Evolutionary conservation across 2,113 vertebrate genomes (phyloP), one percentile per base, ranked within the genome.

Genomic region (Lynx canadensis): DNA sequence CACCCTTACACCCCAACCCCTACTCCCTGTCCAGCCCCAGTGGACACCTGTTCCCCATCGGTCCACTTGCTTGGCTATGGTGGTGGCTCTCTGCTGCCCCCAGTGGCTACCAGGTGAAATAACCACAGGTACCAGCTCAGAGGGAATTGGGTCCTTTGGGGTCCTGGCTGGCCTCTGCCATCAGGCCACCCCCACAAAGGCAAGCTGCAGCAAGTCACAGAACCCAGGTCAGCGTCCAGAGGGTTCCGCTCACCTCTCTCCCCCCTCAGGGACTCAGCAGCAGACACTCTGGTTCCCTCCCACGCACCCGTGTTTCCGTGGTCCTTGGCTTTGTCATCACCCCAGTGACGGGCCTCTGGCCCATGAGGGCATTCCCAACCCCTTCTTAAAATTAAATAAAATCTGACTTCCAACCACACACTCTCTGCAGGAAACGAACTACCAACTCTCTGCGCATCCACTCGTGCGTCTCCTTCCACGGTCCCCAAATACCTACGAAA

Each of bases 41-140:
- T 9, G n/a, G 50, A 27, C 25, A 57, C 69, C 31, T 1, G 41
- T 4, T 16, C 23, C 4, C 63, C 25, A 36, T 1, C 16, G n/a
- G 86, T 18, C 14, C 1, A 3, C 73, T 66, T 57, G 41, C 57
- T 71, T 16, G 36, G 33, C 2, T 2, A 2, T 33, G 52, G 36
- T 74, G 57, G 68, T 85, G 7, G 45, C 89, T 93, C 73, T 98
- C 76, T 95, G 86, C 89, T 91, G 85, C 41, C 86, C 31, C 60
- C 27, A 41, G 65, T 85, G 94, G 92, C n/a, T 15, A 36, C 23
- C 23, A 16, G 63, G 81, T 38, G n/a, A 91, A 90, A 95, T 57
- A 85, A 76, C 45, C 29, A 16, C 11, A 69, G 71, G 11, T 60
- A 76, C 29, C 14, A 66, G 18, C 12, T 19, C 3, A 31, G 19